Evolutionary conservation across 2,888 invertebrate species (phyloP), one percentile per base, ranked within the genome.

Genomic region (Hirtodrosophila trivittata): DNA sequence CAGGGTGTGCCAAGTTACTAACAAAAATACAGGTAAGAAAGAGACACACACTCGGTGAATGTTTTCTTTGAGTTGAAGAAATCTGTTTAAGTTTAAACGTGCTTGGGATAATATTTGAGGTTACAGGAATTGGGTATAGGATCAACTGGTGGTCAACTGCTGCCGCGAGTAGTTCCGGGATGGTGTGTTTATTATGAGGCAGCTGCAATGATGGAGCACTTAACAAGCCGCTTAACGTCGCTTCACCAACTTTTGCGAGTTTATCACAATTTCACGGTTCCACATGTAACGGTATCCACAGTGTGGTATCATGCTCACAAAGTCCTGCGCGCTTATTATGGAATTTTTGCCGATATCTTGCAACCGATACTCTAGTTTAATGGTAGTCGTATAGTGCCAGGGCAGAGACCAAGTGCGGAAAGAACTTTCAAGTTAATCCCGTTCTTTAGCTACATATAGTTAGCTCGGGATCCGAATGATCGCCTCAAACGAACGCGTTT

Each of bases 231-330:
- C 58, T 95, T 96, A 95, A 93, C 96, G 96, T 96, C 97, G 95
- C 92, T 97, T 97, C 88, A 97, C 96, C 90, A 97, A 93, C 92
- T 97, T 97, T 91, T 97, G 96, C 91, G 96, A 96, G 92, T 96
- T 96, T 92, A 97, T 94, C 92, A 97, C 95, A 92, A 97, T 96
- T 92, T 96, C 96, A 92, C 95, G 94, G 92, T 96, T 96, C 96
- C 96, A 97, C 92, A 95, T 95, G 94, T 95, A 96, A 92, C 94
- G 94, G 93, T 96, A 96, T 92, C 94, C 94, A 94, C 94, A 95
- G 85, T 90, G 89, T 86, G 90, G 89, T 89, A 90, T 91, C 91
- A 91, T 91, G 91, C 91, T 91, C 91, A 91, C 91, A 89, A 89
- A 88, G 87, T 87, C 85, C 85, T 88, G 77, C 86, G 88, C 89